These are phyloP conservation scores for Sebastes fasciatus DNA, from an alignment of 2,113 vertebrate species.

Conservation along the genomic window DNA sequence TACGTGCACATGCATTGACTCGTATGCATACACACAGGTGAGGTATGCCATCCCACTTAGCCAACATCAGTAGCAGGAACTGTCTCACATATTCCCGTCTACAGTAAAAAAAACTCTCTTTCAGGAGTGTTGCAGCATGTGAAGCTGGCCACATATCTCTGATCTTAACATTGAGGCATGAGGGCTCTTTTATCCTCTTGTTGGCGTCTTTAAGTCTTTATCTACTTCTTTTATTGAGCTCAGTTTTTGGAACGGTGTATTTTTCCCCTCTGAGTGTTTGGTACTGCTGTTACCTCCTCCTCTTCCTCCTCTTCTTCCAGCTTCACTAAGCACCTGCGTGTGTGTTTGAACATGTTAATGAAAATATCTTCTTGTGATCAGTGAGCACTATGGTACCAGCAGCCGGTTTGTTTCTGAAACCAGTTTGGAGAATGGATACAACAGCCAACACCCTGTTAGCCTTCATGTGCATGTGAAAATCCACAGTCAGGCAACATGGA, in stretches of 20 bases:
- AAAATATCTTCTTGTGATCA: background rate
- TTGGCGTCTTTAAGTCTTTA: background rate
- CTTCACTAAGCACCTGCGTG: background rate
- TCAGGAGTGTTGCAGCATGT: background rate
- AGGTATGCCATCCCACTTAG: constrained; percentile 1
- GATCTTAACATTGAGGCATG: background rate
- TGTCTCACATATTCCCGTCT: background rate
- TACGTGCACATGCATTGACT: background rate
- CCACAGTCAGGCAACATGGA: constrained; percentile 32
- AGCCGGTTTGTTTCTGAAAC: constrained; percentile 39
- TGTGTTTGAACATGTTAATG: constrained; percentile 53
- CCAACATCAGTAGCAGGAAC: constrained; percentile 7
- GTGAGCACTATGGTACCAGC: constrained; percentile 1
- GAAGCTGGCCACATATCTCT: constrained; percentile 14
- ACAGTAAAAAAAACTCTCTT: background rate
- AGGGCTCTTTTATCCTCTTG: constrained; percentile 1
- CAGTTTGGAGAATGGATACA: constrained; percentile 18
- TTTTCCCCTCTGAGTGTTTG: background rate
- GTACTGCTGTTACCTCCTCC: background rate
- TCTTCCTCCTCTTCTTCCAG: background rate
- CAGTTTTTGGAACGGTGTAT: background rate
- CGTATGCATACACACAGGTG: background rate
- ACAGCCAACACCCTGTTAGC: constrained; percentile 44
- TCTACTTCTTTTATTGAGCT: background rate
- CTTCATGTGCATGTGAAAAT: constrained; percentile 32